Percentiles rank a stretch among this genome's conserved stretches.
These are phyloP conservation scores for Amblyopsis hoosieri DNA, from an alignment of 2,797 vertebrate genomes.

Conservation along the genomic window DNA sequence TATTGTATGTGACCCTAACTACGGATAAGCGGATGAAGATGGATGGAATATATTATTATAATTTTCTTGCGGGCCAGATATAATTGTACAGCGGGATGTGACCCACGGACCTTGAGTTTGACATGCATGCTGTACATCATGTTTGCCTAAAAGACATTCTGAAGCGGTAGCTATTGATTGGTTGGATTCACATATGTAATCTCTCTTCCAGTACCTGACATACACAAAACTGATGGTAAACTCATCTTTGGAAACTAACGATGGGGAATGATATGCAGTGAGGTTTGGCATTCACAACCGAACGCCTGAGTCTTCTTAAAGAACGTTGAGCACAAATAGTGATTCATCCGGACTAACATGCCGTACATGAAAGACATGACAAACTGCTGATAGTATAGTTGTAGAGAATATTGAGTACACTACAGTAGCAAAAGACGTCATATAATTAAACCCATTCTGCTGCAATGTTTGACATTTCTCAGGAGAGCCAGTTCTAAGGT, in stretches of 20 bases:
- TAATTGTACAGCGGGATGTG: no score
- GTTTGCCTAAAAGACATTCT: no score
- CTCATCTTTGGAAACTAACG: constrained; percentile 11
- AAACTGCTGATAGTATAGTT: neutral
- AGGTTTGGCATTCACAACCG: constrained; percentile 12
- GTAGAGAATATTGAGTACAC: neutral
- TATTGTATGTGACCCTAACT: no score
- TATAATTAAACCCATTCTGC: constrained; percentile 5
- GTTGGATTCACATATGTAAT: neutral
- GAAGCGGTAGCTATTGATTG: neutral
- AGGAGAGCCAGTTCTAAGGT: neutral
- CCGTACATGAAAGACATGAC: constrained; percentile 1
- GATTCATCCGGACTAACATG: neutral
- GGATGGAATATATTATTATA: no score
- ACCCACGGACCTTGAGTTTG: no score
- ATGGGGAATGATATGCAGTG: constrained; percentile 7
- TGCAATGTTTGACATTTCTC: constrained; percentile 6
- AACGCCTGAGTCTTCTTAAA: constrained; percentile 1
- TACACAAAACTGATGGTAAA: neutral
- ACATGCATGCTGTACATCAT: no score
- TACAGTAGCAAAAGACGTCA: neutral
- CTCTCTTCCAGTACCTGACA: constrained; percentile 4
- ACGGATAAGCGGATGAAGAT: no score
- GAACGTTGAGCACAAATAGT: neutral
- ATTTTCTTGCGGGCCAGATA: no score